Evolutionary conservation across 2,888 invertebrate genomes (phyloP).

Genomic region (Didymodactylos carnosus): DNA sequence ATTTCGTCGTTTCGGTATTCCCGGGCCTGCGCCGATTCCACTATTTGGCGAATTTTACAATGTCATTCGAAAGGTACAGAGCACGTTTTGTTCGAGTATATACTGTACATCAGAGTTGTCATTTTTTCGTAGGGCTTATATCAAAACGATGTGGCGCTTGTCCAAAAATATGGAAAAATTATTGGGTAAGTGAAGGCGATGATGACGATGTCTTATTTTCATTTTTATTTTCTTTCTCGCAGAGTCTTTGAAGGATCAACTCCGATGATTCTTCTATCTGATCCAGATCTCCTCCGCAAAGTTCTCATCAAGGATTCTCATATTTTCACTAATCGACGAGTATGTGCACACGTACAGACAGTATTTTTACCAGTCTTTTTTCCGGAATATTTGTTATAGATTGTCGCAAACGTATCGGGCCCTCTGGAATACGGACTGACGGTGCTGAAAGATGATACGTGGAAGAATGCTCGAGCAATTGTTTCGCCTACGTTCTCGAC

Average conservation of each 20-base stretch:
- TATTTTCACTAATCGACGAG: neutral
- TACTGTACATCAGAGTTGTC: neutral
- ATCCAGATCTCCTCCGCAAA: neutral
- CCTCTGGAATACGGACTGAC: conserved; percentile 4
- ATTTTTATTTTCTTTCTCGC: neutral
- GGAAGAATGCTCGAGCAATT: conserved; percentile 13
- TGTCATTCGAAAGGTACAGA: neutral
- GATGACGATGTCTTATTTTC: too few relatives aligned
- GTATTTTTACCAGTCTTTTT: neutral
- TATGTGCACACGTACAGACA: neutral
- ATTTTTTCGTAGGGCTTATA: neutral
- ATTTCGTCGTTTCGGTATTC: neutral
- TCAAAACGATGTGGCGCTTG: neutral
- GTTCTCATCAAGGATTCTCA: neutral
- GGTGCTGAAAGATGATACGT: conserved; percentile 7
- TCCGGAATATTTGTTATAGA: neutral
- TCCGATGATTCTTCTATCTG: neutral
- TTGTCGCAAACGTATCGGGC: neutral
- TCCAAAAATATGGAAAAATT: neutral
- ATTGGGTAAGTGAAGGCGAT: neutral
- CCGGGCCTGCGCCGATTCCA: neutral
- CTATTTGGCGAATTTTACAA: neutral
- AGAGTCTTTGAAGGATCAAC: neutral
- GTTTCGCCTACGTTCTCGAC: conserved; percentile 2
- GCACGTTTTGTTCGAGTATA: neutral